A percentile compares a stretch with the other conserved stretches of the same genome.
phyloP scores from a whole-genome alignment of 2,113 vertebrate genomes.

The Amblyopsis rosae region DNA sequence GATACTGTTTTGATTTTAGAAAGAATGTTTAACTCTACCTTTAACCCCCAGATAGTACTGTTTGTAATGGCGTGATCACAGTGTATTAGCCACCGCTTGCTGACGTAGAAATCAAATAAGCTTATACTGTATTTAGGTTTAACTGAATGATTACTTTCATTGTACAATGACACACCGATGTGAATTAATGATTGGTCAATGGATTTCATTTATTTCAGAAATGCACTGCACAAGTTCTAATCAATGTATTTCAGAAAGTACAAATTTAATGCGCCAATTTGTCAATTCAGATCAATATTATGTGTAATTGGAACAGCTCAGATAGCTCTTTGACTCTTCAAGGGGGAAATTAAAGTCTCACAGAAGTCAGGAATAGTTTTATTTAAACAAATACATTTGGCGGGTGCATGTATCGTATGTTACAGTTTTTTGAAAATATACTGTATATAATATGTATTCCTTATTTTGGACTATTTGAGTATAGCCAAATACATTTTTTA shows the following conservation, averaged over 20 bases:
- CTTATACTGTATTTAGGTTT: constrained; percentile 7
- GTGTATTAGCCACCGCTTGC: constrained; percentile 35
- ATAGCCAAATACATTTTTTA: no score
- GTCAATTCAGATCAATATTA: constrained; percentile 18
- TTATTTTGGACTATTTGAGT: no score
- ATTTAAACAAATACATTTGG: no score
- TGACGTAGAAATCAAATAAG: constrained; percentile 30
- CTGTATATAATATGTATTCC: no score
- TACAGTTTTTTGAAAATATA: no score
- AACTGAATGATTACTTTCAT: constrained; percentile 1
- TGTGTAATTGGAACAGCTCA: constrained; percentile 20
- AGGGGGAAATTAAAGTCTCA: no score
- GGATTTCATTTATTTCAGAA: constrained; percentile 28
- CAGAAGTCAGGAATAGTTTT: no score
- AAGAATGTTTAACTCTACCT: no score
- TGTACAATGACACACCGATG: no score
- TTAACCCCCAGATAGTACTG: constrained; percentile 45
- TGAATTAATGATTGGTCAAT: background rate
- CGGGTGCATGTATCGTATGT: no score
- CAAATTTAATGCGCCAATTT: constrained; percentile 44
- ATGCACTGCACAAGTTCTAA: constrained; percentile 28
- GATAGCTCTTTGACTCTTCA: no score
- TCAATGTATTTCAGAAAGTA: constrained; percentile 31
- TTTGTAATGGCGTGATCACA: constrained; percentile 46
- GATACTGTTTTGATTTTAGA: no score